Evolutionary conservation across 2,888 invertebrate genomes (phyloP).

Genomic region (Lasioglossum villosulum): DNA sequence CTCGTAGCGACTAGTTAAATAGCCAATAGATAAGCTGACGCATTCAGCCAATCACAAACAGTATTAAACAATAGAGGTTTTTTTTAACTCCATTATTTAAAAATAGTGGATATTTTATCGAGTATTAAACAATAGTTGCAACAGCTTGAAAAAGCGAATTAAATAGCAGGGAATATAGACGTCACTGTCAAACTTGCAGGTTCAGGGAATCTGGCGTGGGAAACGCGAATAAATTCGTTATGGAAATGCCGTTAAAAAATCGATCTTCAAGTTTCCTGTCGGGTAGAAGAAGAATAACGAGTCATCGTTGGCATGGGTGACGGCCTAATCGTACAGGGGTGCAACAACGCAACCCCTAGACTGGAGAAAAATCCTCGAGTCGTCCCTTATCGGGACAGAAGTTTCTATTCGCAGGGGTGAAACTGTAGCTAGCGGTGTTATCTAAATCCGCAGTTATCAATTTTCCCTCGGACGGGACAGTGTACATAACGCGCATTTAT

Average conservation of each 20-base stretch:
- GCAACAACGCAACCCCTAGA: background rate
- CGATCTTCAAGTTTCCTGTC: conserved; percentile 21
- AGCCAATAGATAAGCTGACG: no score
- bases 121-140: background rate
- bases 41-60: no score
- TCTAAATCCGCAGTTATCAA: conserved; percentile 42
- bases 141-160: background rate
- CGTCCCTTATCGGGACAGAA: conserved; percentile 10
- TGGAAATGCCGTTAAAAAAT: conserved; percentile 22
- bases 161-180: conserved; percentile 8
- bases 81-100: no score
- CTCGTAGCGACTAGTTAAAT: no score
- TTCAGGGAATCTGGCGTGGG: background rate
- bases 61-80: no score
- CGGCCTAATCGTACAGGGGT: conserved; percentile 22
- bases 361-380: background rate
- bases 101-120: no score
- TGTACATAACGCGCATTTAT: conserved; percentile 32
- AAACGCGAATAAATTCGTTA: conserved; percentile 25
- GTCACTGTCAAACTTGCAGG: background rate
- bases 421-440: conserved; percentile 7
- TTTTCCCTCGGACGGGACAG: background rate
- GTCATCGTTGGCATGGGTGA: conserved; percentile 27
- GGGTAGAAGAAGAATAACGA: conserved; percentile 38
- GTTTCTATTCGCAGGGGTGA: conserved; percentile 12